Base-by-base conservation (phyloP, 2,113 vertebrate species). In the Gnathonemus longibarbis region DNA sequence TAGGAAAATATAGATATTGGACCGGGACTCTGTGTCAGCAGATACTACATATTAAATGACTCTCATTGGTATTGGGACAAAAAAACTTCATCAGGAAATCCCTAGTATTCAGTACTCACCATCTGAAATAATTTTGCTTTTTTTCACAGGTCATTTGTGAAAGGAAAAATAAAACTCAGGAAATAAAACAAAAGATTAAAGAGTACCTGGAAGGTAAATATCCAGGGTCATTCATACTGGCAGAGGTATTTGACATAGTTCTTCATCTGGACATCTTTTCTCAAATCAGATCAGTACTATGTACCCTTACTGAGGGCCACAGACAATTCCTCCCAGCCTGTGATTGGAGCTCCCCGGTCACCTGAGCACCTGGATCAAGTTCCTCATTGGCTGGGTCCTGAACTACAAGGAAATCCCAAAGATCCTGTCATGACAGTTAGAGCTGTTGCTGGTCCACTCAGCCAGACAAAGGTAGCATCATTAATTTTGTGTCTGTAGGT, bases 391-490 rank as follows among this genome's bases (percentile, higher is more conserved):
- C 0, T 93, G 90, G 88, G 93, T 5, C 88, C 95, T 0, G 92
- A 88, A 11, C 94, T 94, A 42, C 53, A 92, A 11, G 96, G 96
- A 88, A 97, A 96, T 93, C 98, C 98, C 21, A 96, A 95, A 86
- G 98, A 99, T 90, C 98, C 98, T 0, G 91, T 98, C 80, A 92
- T 98, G 96, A 94, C 97, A 0, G 94, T 99, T 90, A 96, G 96
- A 88, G 98, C 98, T 86, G 98, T 97, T 0, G 98, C 96, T 5
- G 98, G 98, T 24, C 98, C 98, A 0, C 93, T 99, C 92, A 98
- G 97, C 91, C 97, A 97, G 0, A 97, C 97, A 3, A 99, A 99
- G 95, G 98, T 97, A 94, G 31, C 35, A 88, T 96, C 95, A 92
- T 42, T 35, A 13, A 21, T 48, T 6, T 58, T 83, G 0, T 3